Conservation (phyloP, 37 sponge, comb jelly and placozoan genomes). For the Agelas oroides region DNA sequence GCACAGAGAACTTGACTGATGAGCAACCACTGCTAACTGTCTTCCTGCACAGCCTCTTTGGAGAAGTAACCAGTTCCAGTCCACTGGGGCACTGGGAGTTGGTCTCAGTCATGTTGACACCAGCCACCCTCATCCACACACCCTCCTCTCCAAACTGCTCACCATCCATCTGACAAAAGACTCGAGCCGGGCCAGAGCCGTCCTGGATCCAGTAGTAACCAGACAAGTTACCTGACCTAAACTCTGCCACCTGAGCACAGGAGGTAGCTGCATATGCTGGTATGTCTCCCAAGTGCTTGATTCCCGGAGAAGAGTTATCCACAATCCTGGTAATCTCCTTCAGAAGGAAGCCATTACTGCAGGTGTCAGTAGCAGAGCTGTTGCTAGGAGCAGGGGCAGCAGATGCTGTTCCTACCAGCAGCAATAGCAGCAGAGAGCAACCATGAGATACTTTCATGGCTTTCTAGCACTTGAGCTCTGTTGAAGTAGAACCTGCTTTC, state of each 20-base stretch:
- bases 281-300: not conserved
- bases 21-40: slow-evolving; percentile 11
- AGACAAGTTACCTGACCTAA: not conserved
- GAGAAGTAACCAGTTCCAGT: slow-evolving; percentile 22
- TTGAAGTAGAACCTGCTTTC: too few relatives aligned
- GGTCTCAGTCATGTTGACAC: slow-evolving; percentile 37
- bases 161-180: slow-evolving; percentile 35
- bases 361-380: too few relatives aligned
- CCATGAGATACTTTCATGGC: too few relatives aligned
- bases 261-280: not conserved
- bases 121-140: slow-evolving; percentile 43
- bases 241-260: not conserved
- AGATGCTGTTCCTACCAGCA: too few relatives aligned
- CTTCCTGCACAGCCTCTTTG: slow-evolving; percentile 14
- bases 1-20: slow-evolving; percentile 16
- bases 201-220: slow-evolving; percentile 38
- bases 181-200: slow-evolving; percentile 5
- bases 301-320: not conserved
- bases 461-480: too few relatives aligned
- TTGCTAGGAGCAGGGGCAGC: too few relatives aligned
- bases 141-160: not conserved
- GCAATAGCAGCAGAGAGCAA: too few relatives aligned
- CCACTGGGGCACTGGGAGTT: slow-evolving; percentile 27
- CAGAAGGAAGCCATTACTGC: not conserved
- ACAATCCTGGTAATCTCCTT: not conserved